Base-by-base conservation (phyloP, 2,113 vertebrate species). In the Prochilodus magdalenae region DNA sequence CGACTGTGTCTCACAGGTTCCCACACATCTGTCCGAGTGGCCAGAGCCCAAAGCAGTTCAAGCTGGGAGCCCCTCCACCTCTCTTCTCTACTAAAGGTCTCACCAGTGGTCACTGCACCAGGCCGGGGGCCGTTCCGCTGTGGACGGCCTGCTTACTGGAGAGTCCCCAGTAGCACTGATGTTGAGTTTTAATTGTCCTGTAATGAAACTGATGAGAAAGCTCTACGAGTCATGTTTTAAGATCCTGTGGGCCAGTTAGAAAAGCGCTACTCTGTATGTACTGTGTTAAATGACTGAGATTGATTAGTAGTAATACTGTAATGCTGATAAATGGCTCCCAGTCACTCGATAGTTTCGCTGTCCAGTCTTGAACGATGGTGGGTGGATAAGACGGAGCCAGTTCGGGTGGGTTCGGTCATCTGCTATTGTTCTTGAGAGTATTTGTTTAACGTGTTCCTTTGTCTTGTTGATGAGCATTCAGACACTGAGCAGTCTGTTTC, bases 61-160 rank as follows among this genome's bases (percentile, higher is more conserved):
- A n/a, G 18, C 6, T 76, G 36, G 36, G 73, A 81, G 59, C 83
- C 83, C 44, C 69, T 84, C 26, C 14, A 78, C 13, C 20, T 80
- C 8, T 80, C 77, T 24, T 59, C 76, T 33, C 62, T 86, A 8
- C 36, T 75, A 57, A 66, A 83, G 55, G 62, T 49, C 3, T n/a
- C 63, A 11, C 22, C 63, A 24, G 65, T 29, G 2, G 27, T 82
- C 65, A 79, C 63, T 55, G 73, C 16, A 14, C 65, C 71, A 36
- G 60, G 75, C 20, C 51, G 62, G 10, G 72, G 72, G 20, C 40
- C 29, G 2, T 67, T 84, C 62, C 57, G 55, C 15, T 78, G 73
- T 29, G 63, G 79, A 29, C 22, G 67, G 63, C 29, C 27, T 16
- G 11, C 75, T 30, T 78, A 30, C 30, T 84, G 82, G 82, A 71